Conservation (phyloP, 2,888 invertebrate genomes). For the Metallyticus violacea region DNA sequence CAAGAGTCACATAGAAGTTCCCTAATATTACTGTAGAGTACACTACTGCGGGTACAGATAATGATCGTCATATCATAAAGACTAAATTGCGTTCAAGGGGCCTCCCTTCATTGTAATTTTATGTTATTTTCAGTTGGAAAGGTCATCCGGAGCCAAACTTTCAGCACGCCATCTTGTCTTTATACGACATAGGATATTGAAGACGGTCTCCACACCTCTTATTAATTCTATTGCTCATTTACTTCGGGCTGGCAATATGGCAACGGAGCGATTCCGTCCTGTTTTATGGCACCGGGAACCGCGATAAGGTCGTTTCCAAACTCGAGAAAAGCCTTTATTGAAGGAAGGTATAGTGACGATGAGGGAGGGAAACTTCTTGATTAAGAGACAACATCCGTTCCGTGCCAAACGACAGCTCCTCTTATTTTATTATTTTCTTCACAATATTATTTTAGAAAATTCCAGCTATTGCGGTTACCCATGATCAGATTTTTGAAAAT, state of each 20-base stretch:
- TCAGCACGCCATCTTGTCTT: not conserved
- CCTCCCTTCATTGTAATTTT: not conserved
- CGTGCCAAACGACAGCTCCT: not conserved
- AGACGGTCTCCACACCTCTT: not conserved
- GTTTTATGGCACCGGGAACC: not conserved
- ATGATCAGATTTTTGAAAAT: no score
- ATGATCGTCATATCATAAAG: not conserved
- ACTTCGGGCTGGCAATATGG: not conserved
- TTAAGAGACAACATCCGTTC: not conserved
- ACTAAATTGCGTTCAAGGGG: not conserved
- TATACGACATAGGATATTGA: not conserved
- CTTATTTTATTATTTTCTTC: no score
- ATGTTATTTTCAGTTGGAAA: not conserved
- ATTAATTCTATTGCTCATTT: not conserved
- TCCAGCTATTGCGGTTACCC: no score
- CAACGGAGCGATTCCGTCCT: not conserved
- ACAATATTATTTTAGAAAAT: no score
- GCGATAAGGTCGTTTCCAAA: not conserved
- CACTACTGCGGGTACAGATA: not conserved
- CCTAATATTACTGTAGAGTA: not conserved
- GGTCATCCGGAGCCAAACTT: not conserved
- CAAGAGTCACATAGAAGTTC: not conserved
- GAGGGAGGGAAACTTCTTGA: not conserved
- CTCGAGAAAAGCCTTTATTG: not conserved
- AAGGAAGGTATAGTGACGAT: not conserved